Conservation (phyloP, 2,113 vertebrate genomes). For the Morphnarchus princeps region DNA sequence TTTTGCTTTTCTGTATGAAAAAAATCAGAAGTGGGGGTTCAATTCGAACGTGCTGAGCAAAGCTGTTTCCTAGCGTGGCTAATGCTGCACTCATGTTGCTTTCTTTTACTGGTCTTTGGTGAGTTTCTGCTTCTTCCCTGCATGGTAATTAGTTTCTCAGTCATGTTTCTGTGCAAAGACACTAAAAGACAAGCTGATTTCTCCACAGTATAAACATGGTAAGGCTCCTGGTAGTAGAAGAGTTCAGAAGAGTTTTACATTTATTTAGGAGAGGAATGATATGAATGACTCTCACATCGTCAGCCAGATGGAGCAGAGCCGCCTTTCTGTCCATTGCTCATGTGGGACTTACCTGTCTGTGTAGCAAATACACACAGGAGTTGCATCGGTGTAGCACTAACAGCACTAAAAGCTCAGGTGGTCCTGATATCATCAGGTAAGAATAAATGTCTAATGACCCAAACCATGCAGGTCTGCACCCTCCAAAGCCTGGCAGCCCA, state of each 20-base stretch:
- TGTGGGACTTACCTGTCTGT: neutral
- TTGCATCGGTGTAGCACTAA: neutral
- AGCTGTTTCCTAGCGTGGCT: neutral
- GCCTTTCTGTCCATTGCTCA: neutral
- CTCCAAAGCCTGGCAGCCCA: neutral
- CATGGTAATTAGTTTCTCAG: neutral
- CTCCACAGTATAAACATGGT: neutral
- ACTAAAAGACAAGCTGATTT: neutral
- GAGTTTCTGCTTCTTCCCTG: neutral
- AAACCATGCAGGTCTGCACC: neutral
- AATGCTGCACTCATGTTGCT: rapidly evolving
- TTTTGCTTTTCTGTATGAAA: neutral
- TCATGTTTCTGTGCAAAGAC: neutral
- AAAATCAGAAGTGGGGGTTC: neutral
- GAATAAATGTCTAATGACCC: neutral
- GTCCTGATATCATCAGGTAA: neutral
- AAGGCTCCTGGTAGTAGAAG: neutral
- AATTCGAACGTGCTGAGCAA: neutral
- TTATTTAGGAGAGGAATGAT: neutral
- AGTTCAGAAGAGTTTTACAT: neutral
- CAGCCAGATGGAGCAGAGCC: neutral
- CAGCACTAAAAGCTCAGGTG: neutral
- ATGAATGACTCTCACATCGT: neutral
- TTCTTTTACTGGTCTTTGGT: neutral
- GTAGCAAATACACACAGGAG: neutral